phyloP scores from a whole-genome alignment of 2,113 vertebrate species.

The Thamnaconus septentrionalis region DNA sequence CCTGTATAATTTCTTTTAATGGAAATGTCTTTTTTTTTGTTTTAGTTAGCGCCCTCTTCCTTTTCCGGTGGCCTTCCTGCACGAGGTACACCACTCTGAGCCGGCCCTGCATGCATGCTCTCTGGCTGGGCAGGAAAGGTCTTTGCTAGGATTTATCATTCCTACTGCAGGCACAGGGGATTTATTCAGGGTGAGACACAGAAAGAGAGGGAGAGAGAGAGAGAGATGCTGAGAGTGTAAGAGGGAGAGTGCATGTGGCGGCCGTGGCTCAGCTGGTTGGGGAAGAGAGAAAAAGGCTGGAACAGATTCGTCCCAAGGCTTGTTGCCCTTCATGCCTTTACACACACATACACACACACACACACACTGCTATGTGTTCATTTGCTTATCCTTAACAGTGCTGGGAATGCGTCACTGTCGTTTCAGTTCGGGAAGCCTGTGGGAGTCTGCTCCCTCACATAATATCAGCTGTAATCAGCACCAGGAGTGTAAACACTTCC shows the following conservation, averaged over 20 bases:
- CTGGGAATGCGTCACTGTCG: slow-evolving; percentile 13
- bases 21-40: too few relatives aligned
- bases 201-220: slow-evolving; percentile 16
- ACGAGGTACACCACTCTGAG: neutral
- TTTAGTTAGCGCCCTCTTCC: slow-evolving; percentile 1
- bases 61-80: slow-evolving; percentile 13
- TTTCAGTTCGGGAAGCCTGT: slow-evolving; percentile 27
- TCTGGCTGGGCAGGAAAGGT: slow-evolving; percentile 42
- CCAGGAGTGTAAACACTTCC: neutral
- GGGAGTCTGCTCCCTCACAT: slow-evolving; percentile 18
- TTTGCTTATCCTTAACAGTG: slow-evolving; percentile 41
- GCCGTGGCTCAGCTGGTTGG: slow-evolving; percentile 66
- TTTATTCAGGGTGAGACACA: slow-evolving; percentile 48
- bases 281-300: slow-evolving; percentile 52
- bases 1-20: too few relatives aligned
- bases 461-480: slow-evolving; percentile 9
- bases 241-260: slow-evolving; percentile 54
- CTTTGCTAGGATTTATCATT: slow-evolving; percentile 62
- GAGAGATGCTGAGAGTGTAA: slow-evolving; percentile 8
- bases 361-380: slow-evolving; percentile 31
- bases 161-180: slow-evolving; percentile 52
- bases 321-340: slow-evolving; percentile 55
- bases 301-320: slow-evolving; percentile 72
- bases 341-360: slow-evolving; percentile 12
- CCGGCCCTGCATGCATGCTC: neutral